These are phyloP conservation scores for Drosophila parthenogenetica DNA, from an alignment of 2,888 invertebrate genomes.

Conservation along the genomic window DNA sequence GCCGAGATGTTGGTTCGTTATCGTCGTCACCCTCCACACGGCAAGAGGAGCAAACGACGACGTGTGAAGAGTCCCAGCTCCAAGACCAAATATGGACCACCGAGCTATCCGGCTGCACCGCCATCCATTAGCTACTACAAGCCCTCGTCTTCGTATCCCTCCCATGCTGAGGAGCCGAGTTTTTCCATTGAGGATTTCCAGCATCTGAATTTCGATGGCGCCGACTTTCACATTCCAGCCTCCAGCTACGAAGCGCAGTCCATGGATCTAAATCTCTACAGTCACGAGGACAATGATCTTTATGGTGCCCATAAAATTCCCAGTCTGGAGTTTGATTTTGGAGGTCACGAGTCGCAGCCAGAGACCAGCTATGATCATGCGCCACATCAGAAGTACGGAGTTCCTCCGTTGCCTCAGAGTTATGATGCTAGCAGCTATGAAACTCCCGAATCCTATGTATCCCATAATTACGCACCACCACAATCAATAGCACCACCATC, in stretches of 20 bases:
- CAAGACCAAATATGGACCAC: constrained; percentile 78
- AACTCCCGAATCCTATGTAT: constrained; percentile 38
- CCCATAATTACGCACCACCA: constrained; percentile 47
- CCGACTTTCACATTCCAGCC: constrained; percentile 77
- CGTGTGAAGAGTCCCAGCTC: constrained; percentile 69
- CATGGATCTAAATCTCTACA: constrained; percentile 82
- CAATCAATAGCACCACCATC: constrained; percentile 41
- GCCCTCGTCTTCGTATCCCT: constrained; percentile 39
- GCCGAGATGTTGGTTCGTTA: constrained; percentile 78
- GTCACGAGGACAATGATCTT: constrained; percentile 50
- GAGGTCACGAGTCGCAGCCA: constrained; percentile 31
- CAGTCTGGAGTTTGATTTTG: constrained; percentile 62
- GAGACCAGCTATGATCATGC: constrained; percentile 48
- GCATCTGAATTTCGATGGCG: constrained; percentile 73
- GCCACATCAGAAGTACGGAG: constrained; percentile 71
- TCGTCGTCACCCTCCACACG: constrained; percentile 81
- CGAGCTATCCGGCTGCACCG: constrained; percentile 53
- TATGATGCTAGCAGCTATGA: constrained; percentile 41
- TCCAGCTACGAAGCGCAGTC: constrained; percentile 80
- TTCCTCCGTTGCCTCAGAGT: constrained; percentile 56
- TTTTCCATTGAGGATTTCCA: constrained; percentile 75
- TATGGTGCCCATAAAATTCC: constrained; percentile 71
- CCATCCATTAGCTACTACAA: constrained; percentile 63
- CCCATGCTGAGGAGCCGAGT: constrained; percentile 58
- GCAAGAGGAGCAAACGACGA: constrained; percentile 73